phyloP scores from a whole-genome alignment of 2,797 vertebrate genomes.

The Sebastes melanostomus region DNA sequence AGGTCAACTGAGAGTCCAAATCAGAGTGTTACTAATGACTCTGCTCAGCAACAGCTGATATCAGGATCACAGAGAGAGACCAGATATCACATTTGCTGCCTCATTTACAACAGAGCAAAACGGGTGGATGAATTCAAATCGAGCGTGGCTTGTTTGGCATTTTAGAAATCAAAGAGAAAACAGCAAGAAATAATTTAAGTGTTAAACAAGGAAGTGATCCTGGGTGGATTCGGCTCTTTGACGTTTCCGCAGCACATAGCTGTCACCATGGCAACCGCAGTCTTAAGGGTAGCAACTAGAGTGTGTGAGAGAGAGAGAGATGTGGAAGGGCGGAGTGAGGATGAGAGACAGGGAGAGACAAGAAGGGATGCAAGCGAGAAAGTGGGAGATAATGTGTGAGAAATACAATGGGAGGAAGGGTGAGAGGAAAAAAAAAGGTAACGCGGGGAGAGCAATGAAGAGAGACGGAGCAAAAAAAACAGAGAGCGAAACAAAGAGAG shows the following conservation, averaged over 20 bases:
- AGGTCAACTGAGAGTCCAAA: slow-evolving; percentile 67
- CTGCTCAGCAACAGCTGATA: slow-evolving; percentile 65
- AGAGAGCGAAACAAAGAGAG: slow-evolving; percentile 20
- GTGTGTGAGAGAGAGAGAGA: slow-evolving; percentile 60
- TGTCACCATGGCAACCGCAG: slow-evolving; percentile 85
- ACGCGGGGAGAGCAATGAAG: neutral
- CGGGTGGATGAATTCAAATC: slow-evolving; percentile 22
- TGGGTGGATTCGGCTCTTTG: slow-evolving; percentile 75
- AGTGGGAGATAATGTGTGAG: slow-evolving; percentile 48
- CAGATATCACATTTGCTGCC: slow-evolving; percentile 18
- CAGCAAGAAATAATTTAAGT: slow-evolving; percentile 45
- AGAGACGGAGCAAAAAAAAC: neutral
- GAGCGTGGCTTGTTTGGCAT: slow-evolving; percentile 3
- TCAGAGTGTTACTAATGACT: slow-evolving; percentile 57
- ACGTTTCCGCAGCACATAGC: slow-evolving; percentile 81
- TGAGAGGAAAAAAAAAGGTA: slow-evolving; percentile 8
- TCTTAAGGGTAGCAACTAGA: slow-evolving; percentile 79
- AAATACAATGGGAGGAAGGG: slow-evolving; percentile 40
- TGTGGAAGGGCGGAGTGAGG: slow-evolving; percentile 61
- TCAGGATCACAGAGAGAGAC: slow-evolving; percentile 25
- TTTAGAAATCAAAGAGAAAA: slow-evolving; percentile 35
- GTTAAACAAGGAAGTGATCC: slow-evolving; percentile 77
- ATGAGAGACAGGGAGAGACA: slow-evolving; percentile 51
- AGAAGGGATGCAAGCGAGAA: slow-evolving; percentile 32
- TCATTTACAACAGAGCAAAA: slow-evolving; percentile 22